phyloP scores from a whole-genome alignment of 2,113 vertebrate genomes.

The Meles meles region DNA sequence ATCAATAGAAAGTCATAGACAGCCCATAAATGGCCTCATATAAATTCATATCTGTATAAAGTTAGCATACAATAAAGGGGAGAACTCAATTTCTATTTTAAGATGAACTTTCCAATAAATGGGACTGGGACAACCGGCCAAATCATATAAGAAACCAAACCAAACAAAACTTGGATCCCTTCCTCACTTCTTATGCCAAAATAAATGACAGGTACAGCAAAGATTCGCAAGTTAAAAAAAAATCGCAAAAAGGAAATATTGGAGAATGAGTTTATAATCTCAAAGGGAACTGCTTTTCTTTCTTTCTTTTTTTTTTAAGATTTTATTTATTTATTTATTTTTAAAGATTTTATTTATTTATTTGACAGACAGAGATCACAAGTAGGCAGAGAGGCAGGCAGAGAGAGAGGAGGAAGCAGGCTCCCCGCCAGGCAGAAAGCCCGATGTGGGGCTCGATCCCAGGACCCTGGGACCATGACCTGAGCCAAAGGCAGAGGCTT shows the following conservation, averaged over 20 bases:
- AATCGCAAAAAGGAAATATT: not conserved
- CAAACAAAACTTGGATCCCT: not conserved
- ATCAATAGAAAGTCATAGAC: not conserved
- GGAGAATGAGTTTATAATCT: not conserved
- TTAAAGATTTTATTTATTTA: too few relatives aligned
- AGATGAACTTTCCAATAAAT: conserved; percentile 28
- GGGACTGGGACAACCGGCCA: not conserved
- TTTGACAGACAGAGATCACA: too few relatives aligned
- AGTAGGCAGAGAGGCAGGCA: too few relatives aligned
- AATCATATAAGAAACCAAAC: not conserved
- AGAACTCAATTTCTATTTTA: conserved; percentile 31
- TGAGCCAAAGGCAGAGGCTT: too few relatives aligned
- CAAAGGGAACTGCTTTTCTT: not conserved
- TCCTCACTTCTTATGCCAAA: not conserved
- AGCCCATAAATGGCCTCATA: not conserved
- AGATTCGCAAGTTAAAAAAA: not conserved
- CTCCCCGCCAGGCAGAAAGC: too few relatives aligned
- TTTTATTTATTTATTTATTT: too few relatives aligned
- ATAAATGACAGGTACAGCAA: not conserved
- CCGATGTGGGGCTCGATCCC: too few relatives aligned
- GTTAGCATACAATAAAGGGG: not conserved
- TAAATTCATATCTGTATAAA: not conserved
- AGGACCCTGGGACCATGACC: too few relatives aligned
- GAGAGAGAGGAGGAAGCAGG: too few relatives aligned
- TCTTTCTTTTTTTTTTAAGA: too few relatives aligned